Conservation (phyloP, 2,797 vertebrate species). For the Pterois miles region DNA sequence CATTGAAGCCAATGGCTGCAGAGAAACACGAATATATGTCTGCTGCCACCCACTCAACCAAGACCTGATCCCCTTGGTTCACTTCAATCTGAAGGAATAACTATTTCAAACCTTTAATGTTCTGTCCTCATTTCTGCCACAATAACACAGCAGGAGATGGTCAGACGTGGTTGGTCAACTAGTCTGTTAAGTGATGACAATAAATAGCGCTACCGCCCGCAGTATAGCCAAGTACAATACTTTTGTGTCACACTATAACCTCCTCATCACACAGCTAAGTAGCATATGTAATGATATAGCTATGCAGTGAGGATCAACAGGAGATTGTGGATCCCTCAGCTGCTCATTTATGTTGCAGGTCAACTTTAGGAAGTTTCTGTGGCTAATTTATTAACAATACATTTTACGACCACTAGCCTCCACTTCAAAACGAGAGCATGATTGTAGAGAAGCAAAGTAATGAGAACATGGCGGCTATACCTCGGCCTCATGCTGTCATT, state of each 20-base stretch:
- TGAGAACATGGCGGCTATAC: background rate
- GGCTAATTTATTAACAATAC: background rate
- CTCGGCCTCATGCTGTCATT: background rate
- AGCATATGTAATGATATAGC: background rate
- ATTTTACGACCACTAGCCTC: background rate
- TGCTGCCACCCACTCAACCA: constrained; percentile 61
- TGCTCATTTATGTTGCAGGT: background rate
- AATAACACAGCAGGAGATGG: background rate
- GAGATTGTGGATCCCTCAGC: background rate
- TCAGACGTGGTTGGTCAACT: background rate
- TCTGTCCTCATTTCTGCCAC: constrained; percentile 13
- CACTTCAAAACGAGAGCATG: background rate
- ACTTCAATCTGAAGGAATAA: constrained; percentile 27
- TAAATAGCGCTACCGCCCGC: background rate
- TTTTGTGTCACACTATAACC: background rate
- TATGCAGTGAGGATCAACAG: background rate
- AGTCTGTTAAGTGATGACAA: background rate
- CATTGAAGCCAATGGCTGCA: constrained; percentile 68
- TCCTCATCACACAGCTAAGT: background rate
- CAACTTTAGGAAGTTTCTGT: background rate
- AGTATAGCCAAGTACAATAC: background rate
- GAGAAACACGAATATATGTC: constrained; percentile 70
- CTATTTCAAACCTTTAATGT: constrained; percentile 17
- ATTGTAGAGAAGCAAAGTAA: background rate
- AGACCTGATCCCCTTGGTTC: constrained; percentile 50